Percentiles rank a stretch among this genome's conserved stretches.
phyloP scores from a whole-genome alignment of 2,888 invertebrate species.

The Acanthosepion esculentum region DNA sequence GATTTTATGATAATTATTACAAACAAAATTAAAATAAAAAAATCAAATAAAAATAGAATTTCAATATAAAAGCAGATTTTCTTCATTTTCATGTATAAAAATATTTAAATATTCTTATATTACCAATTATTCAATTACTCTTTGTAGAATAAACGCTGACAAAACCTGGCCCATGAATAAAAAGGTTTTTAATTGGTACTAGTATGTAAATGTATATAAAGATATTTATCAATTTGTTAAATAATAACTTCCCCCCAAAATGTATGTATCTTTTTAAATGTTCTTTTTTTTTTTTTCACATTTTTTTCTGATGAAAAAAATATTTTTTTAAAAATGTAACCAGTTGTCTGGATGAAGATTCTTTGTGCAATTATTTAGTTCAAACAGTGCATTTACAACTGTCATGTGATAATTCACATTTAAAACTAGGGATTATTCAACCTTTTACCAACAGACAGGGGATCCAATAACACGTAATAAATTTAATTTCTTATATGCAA shows the following conservation, averaged over 20 bases:
- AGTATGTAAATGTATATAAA: not conserved
- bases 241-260: not conserved
- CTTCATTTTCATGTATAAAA: not conserved
- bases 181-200: not conserved
- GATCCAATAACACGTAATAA: not conserved
- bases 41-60: not conserved
- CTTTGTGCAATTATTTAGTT: slow-evolving; percentile 33
- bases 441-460: slow-evolving; percentile 23
- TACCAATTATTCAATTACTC: slow-evolving; percentile 2
- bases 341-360: not conserved
- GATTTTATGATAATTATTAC: not conserved
- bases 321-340: not conserved
- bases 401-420: slow-evolving; percentile 23
- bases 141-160: not conserved
- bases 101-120: not conserved
- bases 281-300: not conserved
- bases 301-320: not conserved
- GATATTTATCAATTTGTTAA: not conserved
- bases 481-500: not conserved
- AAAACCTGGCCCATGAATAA: not conserved
- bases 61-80: not conserved
- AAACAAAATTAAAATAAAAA: not conserved
- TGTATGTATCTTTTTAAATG: not conserved
- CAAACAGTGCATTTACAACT: slow-evolving; percentile 18
- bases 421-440: slow-evolving; percentile 33